Evolutionary conservation across 2,797 vertebrate genomes (phyloP).

Genomic region (Bovichtus variegatus): DNA sequence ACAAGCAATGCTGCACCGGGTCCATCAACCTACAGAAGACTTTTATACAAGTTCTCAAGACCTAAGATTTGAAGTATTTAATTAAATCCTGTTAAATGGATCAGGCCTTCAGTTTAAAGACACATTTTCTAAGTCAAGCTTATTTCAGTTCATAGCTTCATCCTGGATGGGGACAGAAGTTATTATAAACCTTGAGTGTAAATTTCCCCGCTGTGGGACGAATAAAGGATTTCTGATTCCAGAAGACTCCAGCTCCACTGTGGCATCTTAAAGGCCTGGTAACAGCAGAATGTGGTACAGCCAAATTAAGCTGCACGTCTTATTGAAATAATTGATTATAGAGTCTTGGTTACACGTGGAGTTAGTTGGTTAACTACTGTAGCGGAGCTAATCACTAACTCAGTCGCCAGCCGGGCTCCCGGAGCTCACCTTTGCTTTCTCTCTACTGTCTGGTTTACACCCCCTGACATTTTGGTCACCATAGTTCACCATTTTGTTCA

Average conservation of each 20-base stretch:
- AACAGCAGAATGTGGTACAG: neutral
- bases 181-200: neutral
- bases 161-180: neutral
- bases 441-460: neutral
- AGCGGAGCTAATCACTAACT: neutral
- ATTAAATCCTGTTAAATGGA: neutral
- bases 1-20: no score
- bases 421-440: neutral
- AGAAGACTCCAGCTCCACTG: neutral
- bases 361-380: neutral
- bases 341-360: neutral
- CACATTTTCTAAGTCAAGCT: neutral
- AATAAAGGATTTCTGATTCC: no score
- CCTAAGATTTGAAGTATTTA: no score
- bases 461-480: neutral
- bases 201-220: no score
- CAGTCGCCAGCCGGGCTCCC: neutral
- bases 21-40: no score
- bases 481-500: neutral
- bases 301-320: no score
- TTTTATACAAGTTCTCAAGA: no score
- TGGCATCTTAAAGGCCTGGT: neutral
- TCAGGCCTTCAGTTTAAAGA: neutral
- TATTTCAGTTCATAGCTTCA: neutral
- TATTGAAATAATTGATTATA: no score